Percentiles rank a stretch among this genome's conserved stretches.
These are phyloP conservation scores for Chelonus insularis DNA, from an alignment of 1,140 invertebrate genomes.

Conservation along the genomic window DNA sequence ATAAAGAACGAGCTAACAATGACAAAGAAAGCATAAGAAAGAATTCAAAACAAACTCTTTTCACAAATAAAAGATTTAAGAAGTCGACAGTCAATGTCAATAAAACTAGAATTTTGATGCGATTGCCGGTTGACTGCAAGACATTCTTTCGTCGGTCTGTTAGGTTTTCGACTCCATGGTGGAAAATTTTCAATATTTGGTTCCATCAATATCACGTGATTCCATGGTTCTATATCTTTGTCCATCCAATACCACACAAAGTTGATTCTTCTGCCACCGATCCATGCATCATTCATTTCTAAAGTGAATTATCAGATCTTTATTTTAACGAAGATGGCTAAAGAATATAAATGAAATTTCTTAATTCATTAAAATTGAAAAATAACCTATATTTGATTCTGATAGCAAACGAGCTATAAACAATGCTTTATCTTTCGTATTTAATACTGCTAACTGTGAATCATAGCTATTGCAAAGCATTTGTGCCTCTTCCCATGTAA, in stretches of 20 bases:
- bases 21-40: not conserved
- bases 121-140: slow-evolving; percentile 34
- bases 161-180: slow-evolving; percentile 37
- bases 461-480: slow-evolving; percentile 36
- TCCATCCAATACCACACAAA: slow-evolving; percentile 38
- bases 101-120: slow-evolving; percentile 37
- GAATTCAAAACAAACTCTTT: slow-evolving; percentile 30
- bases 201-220: slow-evolving; percentile 31
- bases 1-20: not conserved
- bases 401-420: slow-evolving; percentile 31
- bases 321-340: slow-evolving; percentile 10
- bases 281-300: slow-evolving; percentile 39
- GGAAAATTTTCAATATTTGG: slow-evolving; percentile 36
- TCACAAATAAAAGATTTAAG: slow-evolving; percentile 40
- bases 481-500: slow-evolving; percentile 40
- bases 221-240: slow-evolving; percentile 14
- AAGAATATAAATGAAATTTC: no score
- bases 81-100: slow-evolving; percentile 40
- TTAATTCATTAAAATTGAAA: slow-evolving; percentile 13
- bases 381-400: slow-evolving; percentile 39
- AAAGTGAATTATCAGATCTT: not conserved
- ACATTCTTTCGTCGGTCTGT: slow-evolving; percentile 38
- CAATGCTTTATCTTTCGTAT: slow-evolving; percentile 36
- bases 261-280: slow-evolving; percentile 36
- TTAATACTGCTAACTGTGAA: slow-evolving; percentile 34